Percentiles rank a stretch among this genome's conserved stretches.
Evolutionary conservation across 2,888 invertebrate species (phyloP).

Genomic region (Bruchidius siliquastri): DNA sequence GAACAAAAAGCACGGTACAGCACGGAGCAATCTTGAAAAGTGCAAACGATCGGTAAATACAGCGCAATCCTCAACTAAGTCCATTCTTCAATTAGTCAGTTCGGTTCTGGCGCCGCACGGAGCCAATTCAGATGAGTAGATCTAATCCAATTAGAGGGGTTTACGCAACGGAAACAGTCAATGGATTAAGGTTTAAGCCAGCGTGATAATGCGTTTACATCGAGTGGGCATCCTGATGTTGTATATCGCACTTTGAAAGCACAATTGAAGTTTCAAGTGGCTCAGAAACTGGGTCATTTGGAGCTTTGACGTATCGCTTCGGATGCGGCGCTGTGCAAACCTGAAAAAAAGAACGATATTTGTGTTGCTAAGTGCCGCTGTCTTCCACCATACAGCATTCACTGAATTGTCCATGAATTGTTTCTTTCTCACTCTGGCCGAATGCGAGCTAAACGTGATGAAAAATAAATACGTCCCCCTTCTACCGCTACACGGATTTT

Average conservation of each 20-base stretch:
- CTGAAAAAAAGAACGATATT: no score
- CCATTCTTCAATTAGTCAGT: neutral
- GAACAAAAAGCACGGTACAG: neutral
- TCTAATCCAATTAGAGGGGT: slow-evolving; percentile 25
- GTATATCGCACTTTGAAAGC: slow-evolving; percentile 3
- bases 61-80: neutral
- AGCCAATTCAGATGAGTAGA: slow-evolving; percentile 24
- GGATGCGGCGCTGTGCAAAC: no score
- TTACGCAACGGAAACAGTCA: slow-evolving; percentile 22
- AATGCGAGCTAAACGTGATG: no score
- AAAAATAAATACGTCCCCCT: no score
- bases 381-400: no score
- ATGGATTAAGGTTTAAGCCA: slow-evolving; percentile 25
- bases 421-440: no score
- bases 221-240: slow-evolving; percentile 19
- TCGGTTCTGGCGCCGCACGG: neutral
- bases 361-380: no score
- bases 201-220: slow-evolving; percentile 27
- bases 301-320: no score
- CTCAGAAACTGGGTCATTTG: neutral
- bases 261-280: neutral
- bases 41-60: neutral
- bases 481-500: no score
- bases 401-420: no score
- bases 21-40: neutral